These are phyloP conservation scores for Orthosia cruda DNA, from an alignment of 2,888 invertebrate genomes.

Conservation along the genomic window DNA sequence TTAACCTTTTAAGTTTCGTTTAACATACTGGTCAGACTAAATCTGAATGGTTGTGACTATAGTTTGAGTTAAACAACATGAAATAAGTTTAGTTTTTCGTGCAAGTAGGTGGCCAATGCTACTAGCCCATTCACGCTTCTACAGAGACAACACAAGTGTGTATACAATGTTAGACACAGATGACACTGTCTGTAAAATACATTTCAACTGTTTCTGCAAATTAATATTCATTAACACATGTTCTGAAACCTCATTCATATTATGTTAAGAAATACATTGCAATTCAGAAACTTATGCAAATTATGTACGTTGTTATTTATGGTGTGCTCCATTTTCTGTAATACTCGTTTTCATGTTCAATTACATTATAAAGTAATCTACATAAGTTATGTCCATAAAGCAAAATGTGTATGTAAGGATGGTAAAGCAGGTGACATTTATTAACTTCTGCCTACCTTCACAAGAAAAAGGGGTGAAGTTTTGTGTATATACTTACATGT, in stretches of 20 bases:
- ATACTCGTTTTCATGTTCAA: neutral
- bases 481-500: neutral
- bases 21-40: too few relatives aligned
- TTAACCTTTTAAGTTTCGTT: too few relatives aligned
- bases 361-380: neutral
- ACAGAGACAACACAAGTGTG: neutral
- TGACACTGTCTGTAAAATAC: too few relatives aligned
- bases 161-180: neutral
- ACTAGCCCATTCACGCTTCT: neutral
- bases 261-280: slow-evolving; percentile 11
- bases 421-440: too few relatives aligned
- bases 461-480: too few relatives aligned
- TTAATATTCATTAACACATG: slow-evolving; percentile 7
- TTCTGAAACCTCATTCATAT: slow-evolving; percentile 11
- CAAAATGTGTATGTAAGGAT: too few relatives aligned
- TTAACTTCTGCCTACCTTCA: too few relatives aligned
- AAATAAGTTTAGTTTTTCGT: too few relatives aligned
- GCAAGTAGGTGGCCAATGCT: neutral
- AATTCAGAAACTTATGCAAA: slow-evolving; percentile 15
- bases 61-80: too few relatives aligned
- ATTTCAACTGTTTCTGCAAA: neutral
- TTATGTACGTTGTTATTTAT: slow-evolving; percentile 18
- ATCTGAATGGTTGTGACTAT: too few relatives aligned
- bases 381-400: too few relatives aligned
- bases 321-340: neutral